Evolutionary conservation across 2,888 invertebrate genomes (phyloP).

Genomic region (Thecocarcelia acutangulata): DNA sequence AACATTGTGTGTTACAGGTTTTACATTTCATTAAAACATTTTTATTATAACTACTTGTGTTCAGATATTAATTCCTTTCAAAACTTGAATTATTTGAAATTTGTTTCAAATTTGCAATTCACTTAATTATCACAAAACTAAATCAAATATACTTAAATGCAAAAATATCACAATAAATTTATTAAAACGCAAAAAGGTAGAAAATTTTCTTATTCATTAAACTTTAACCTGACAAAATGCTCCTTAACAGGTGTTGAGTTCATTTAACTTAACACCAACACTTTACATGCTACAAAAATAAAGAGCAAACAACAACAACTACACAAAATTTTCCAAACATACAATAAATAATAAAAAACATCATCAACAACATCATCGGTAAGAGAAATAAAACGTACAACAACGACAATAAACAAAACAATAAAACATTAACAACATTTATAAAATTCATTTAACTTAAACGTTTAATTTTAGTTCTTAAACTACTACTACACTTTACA

Average conservation of each 20-base stretch:
- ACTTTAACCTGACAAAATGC: slow-evolving; percentile 53
- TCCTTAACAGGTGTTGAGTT: slow-evolving; percentile 49
- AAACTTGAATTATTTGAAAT: not conserved
- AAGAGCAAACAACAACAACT: not conserved
- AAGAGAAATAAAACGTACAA: not conserved
- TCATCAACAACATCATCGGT: not conserved
- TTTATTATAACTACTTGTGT: too few relatives aligned
- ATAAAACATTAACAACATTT: slow-evolving; percentile 33
- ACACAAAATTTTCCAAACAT: slow-evolving; percentile 2
- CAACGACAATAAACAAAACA: not conserved
- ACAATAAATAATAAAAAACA: slow-evolving; percentile 15
- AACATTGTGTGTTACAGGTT: too few relatives aligned
- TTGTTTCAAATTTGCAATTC: not conserved
- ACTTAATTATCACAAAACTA: slow-evolving; percentile 4
- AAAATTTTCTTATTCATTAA: slow-evolving; percentile 58
- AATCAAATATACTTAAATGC: slow-evolving; percentile 22
- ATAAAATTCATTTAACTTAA: slow-evolving; percentile 53
- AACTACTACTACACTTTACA: slow-evolving; percentile 31
- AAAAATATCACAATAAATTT: slow-evolving; percentile 22
- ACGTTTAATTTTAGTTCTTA: slow-evolving; percentile 50
- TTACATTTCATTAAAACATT: not conserved
- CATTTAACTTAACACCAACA: slow-evolving; percentile 55
- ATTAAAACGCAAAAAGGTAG: slow-evolving; percentile 26
- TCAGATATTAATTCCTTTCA: not conserved
- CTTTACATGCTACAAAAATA: slow-evolving; percentile 3